Percentiles rank a stretch among this genome's conserved stretches.
Evolutionary conservation across 1,140 invertebrate species (phyloP).

Genomic region (Planococcus citri): DNA sequence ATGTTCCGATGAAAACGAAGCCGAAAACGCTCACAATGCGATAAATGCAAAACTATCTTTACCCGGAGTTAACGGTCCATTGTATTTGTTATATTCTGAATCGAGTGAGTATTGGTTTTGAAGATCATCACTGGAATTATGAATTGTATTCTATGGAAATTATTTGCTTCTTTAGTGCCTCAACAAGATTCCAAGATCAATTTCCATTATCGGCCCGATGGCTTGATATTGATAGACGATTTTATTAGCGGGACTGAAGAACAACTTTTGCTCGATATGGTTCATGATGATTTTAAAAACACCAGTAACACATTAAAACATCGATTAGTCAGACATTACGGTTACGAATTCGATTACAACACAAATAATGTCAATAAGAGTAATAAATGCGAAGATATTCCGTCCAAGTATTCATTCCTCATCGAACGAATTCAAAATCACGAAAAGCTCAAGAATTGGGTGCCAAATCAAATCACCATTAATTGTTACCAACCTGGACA

Average conservation of each 20-base stretch:
- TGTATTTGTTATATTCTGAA: conserved; percentile 52
- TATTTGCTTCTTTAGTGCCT: conserved; percentile 34
- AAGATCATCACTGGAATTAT: too few relatives aligned
- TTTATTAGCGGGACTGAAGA: conserved; percentile 66
- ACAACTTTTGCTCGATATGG: conserved; percentile 42
- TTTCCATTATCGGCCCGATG: conserved; percentile 43
- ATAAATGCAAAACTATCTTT: conserved; percentile 42
- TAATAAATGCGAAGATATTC: conserved; percentile 52
- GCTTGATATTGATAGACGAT: conserved; percentile 56
- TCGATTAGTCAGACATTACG: conserved; percentile 81
- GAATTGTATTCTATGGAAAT: not conserved
- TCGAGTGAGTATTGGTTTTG: conserved; percentile 34
- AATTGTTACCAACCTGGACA: conserved; percentile 86
- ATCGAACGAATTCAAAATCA: conserved; percentile 43
- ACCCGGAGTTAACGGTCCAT: conserved; percentile 39
- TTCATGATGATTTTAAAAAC: conserved; percentile 31
- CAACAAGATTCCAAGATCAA: conserved; percentile 30
- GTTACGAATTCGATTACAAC: conserved; percentile 84
- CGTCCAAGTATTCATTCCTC: conserved; percentile 52
- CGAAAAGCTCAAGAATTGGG: conserved; percentile 24
- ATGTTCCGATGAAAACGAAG: conserved; percentile 38
- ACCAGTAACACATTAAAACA: conserved; percentile 54
- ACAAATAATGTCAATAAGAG: conserved; percentile 73
- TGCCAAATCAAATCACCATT: conserved; percentile 83
- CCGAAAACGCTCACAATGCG: conserved; percentile 38